Percentiles rank a stretch among this genome's conserved stretches.
These are phyloP conservation scores for Erythrocercus mccallii DNA, from an alignment of 2,113 vertebrate species.

Conservation along the genomic window DNA sequence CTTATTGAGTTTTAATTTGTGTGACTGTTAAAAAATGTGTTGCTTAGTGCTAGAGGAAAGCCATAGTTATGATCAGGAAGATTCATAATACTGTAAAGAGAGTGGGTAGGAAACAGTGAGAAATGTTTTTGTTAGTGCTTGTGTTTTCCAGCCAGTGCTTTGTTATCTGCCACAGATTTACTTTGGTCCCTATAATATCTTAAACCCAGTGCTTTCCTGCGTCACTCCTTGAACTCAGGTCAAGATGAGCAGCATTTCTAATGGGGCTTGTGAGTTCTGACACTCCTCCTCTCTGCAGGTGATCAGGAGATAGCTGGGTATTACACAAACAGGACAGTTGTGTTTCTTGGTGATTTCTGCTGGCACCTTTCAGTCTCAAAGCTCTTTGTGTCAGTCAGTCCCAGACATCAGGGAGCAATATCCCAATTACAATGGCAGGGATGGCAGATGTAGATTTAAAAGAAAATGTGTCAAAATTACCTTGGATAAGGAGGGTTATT, in stretches of 20 bases:
- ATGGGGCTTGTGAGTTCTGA: rapidly evolving
- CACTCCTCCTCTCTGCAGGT: background rate
- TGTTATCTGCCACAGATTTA: background rate
- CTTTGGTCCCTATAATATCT: background rate
- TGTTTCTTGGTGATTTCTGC: background rate
- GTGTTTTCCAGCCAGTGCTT: background rate
- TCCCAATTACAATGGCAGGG: background rate
- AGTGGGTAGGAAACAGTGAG: background rate
- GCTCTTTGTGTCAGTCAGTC: background rate
- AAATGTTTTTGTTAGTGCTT: background rate
- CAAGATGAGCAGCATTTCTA: background rate
- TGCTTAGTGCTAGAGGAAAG: background rate
- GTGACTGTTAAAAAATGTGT: background rate
- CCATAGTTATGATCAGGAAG: background rate
- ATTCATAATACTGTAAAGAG: background rate
- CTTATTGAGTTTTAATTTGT: background rate
- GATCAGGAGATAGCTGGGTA: background rate
- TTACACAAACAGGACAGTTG: background rate
- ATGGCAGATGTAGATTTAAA: background rate
- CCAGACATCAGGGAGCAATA: background rate
- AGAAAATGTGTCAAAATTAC: background rate
- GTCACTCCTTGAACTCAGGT: background rate
- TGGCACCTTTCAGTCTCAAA: background rate
- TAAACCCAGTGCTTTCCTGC: background rate
- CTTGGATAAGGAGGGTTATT: background rate